phyloP scores from a whole-genome alignment of 2,797 vertebrate species.

The Dromococcyx pavoninus region DNA sequence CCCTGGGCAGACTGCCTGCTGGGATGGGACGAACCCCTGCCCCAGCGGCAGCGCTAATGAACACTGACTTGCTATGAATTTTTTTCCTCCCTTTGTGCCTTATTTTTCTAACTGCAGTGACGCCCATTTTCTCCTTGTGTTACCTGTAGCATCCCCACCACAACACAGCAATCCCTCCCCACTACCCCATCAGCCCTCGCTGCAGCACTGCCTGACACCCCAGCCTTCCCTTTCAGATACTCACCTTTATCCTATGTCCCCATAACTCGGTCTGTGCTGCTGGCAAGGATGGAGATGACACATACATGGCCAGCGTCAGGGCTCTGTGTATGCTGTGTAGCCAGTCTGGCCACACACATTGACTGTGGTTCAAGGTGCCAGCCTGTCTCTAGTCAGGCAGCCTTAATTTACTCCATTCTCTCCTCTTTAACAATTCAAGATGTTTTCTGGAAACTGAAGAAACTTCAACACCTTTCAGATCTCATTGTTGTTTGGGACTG shows the following conservation, averaged over 20 bases:
- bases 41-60: rapidly evolving
- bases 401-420: not conserved
- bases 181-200: not conserved
- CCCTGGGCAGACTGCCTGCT: not conserved
- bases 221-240: rapidly evolving
- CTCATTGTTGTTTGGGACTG: not conserved
- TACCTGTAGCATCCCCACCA: not conserved
- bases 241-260: rapidly evolving
- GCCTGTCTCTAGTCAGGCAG: not conserved
- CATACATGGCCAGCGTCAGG: not conserved
- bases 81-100: not conserved
- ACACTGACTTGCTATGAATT: rapidly evolving
- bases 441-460: not conserved
- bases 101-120: not conserved
- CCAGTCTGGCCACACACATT: not conserved
- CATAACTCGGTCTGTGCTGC: rapidly evolving
- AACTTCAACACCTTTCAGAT: not conserved
- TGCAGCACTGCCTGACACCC: not conserved
- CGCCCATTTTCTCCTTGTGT: rapidly evolving
- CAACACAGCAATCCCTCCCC: not conserved
- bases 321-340: not conserved
- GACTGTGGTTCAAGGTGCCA: not conserved
- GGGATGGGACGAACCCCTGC: not conserved
- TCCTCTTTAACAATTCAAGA: not conserved
- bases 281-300: not conserved